phyloP scores from a whole-genome alignment of 2,113 vertebrate genomes.

The Heterochromis multidens region DNA sequence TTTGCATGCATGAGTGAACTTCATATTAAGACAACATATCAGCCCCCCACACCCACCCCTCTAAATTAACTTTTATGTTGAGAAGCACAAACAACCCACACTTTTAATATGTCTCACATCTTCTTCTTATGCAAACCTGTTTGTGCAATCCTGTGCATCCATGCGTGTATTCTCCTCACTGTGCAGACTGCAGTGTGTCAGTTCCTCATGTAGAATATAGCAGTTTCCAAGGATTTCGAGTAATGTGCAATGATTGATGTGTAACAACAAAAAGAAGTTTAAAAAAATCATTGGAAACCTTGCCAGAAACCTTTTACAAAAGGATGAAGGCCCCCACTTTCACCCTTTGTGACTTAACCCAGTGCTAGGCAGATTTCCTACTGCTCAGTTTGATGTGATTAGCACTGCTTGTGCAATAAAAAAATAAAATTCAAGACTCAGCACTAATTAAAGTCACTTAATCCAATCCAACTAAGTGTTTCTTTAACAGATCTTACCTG shows the following conservation, averaged over 20 bases:
- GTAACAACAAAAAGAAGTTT: background rate
- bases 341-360: background rate
- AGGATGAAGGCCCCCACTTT: background rate
- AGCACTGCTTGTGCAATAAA: background rate
- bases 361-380: background rate
- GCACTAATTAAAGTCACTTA: slow-evolving; percentile 1
- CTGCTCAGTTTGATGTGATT: background rate
- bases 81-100: background rate
- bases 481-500: slow-evolving; percentile 65
- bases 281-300: background rate
- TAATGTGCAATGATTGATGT: background rate
- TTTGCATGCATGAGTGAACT: slow-evolving; percentile 30
- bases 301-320: background rate
- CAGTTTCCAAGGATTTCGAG: background rate
- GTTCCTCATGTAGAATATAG: background rate
- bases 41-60: background rate
- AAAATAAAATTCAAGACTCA: background rate
- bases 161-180: background rate
- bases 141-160: background rate
- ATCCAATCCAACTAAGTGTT: background rate
- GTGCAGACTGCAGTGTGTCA: background rate
- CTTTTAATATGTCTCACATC: background rate
- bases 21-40: slow-evolving; percentile 11
- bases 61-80: background rate
- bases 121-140: background rate